phyloP scores from a whole-genome alignment of 2,888 invertebrate genomes.

The Epirrhoe tristata region DNA sequence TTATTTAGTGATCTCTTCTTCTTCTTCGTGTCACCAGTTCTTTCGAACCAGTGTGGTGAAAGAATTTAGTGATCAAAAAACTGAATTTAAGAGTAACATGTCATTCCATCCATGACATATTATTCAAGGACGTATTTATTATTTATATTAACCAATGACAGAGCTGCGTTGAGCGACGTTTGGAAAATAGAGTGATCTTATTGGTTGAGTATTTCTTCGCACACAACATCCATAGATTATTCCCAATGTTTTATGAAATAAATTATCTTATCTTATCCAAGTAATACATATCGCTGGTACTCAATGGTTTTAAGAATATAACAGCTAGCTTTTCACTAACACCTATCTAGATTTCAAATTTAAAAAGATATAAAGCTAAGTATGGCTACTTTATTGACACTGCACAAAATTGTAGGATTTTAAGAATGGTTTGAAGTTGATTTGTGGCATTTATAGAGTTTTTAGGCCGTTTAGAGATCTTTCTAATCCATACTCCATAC shows the following conservation, averaged over 20 bases:
- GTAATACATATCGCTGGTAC: too few species aligned
- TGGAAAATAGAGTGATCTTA: background rate
- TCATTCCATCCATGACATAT: too few species aligned
- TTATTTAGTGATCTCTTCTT: background rate
- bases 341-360: background rate
- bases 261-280: too few species aligned
- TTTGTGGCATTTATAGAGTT: background rate
- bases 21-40: too few species aligned
- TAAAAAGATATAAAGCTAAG: constrained; percentile 41
- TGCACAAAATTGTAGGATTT: constrained; percentile 27
- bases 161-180: background rate
- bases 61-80: too few species aligned
- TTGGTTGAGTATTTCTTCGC: background rate
- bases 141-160: background rate
- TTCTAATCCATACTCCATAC: too few species aligned
- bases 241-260: too few species aligned
- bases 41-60: too few species aligned
- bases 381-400: constrained; percentile 50
- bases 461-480: background rate
- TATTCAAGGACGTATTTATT: too few species aligned
- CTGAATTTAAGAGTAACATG: too few species aligned
- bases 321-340: background rate
- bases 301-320: background rate
- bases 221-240: too few species aligned
- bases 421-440: too few species aligned